Conservation (phyloP, 1,140 invertebrate species). For the Onthophagus taurus region DNA sequence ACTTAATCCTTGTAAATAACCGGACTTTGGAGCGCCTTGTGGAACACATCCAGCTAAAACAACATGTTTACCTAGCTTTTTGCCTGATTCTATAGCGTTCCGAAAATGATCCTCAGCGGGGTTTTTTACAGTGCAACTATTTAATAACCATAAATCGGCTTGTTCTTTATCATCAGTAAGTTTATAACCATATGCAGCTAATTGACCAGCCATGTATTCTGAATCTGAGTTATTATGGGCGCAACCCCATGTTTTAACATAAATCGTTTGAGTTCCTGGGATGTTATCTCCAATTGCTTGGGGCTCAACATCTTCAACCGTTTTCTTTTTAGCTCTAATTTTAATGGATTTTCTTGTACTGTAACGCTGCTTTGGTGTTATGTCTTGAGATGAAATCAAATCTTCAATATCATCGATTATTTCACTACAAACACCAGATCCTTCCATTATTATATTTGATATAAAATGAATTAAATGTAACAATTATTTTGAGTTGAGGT, state of each 20-base stretch:
- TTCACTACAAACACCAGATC: slow-evolving; percentile 49
- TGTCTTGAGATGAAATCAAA: slow-evolving; percentile 65
- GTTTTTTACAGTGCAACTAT: slow-evolving; percentile 96
- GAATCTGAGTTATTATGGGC: slow-evolving; percentile 93
- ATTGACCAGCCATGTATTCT: slow-evolving; percentile 95
- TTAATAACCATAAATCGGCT: slow-evolving; percentile 91
- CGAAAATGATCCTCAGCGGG: slow-evolving; percentile 94
- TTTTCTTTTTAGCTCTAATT: slow-evolving; percentile 47
- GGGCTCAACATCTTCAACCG: slow-evolving; percentile 24
- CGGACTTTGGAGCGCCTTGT: slow-evolving; percentile 70
- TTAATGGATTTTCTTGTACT: slow-evolving; percentile 56
- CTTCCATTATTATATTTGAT: too few relatives aligned
- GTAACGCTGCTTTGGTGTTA: slow-evolving; percentile 64
- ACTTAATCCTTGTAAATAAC: slow-evolving; percentile 72
- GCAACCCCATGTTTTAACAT: slow-evolving; percentile 96
- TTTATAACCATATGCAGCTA: slow-evolving; percentile 79
- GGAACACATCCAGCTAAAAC: slow-evolving; percentile 96
- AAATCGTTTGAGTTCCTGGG: slow-evolving; percentile 85
- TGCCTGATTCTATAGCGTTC: slow-evolving; percentile 82
- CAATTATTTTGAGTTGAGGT: too few relatives aligned
- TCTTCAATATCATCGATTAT: slow-evolving; percentile 73
- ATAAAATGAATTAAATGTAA: too few relatives aligned
- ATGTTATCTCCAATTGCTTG: slow-evolving; percentile 50
- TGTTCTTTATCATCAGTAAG: slow-evolving; percentile 71
- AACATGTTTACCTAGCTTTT: slow-evolving; percentile 68